phyloP scores from a whole-genome alignment of 2,888 invertebrate genomes.

The Ophion obscuratus region DNA sequence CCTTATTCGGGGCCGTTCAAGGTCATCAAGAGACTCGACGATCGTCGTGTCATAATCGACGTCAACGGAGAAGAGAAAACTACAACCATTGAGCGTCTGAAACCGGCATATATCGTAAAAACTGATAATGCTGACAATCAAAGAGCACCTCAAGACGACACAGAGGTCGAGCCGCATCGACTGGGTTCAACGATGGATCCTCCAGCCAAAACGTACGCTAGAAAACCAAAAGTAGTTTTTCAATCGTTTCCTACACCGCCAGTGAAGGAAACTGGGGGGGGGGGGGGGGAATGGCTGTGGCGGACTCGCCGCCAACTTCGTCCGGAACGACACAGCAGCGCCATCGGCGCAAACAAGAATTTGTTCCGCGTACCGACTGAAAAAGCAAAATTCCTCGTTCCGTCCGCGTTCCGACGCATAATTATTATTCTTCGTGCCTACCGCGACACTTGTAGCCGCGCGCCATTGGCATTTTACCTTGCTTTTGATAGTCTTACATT shows the following conservation, averaged over 20 bases:
- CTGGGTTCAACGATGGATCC: slow-evolving; percentile 3
- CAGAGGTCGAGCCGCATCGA: slow-evolving; percentile 6
- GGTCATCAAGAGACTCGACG: not conserved
- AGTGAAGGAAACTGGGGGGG: slow-evolving; percentile 21
- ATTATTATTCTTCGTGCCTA: no score
- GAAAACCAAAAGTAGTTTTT: not conserved
- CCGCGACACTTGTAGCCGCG: no score
- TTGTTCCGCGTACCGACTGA: no score
- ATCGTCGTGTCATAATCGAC: not conserved
- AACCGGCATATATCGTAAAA: slow-evolving; percentile 20
- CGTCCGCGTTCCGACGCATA: no score
- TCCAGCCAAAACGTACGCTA: not conserved
- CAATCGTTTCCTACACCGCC: slow-evolving; percentile 13
- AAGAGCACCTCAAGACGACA: not conserved
- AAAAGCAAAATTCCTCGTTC: no score
- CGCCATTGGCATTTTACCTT: no score
- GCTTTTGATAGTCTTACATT: no score
- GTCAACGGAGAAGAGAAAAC: not conserved
- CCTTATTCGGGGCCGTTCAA: slow-evolving; percentile 31
- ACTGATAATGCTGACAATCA: not conserved
- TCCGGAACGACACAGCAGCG: no score
- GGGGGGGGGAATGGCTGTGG: slow-evolving; percentile 9
- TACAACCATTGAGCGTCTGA: slow-evolving; percentile 1
- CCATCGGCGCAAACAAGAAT: no score
- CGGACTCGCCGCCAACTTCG: not conserved